These are phyloP conservation scores for Ectropis grisescens DNA, from an alignment of 1,140 invertebrate species.

Conservation along the genomic window DNA sequence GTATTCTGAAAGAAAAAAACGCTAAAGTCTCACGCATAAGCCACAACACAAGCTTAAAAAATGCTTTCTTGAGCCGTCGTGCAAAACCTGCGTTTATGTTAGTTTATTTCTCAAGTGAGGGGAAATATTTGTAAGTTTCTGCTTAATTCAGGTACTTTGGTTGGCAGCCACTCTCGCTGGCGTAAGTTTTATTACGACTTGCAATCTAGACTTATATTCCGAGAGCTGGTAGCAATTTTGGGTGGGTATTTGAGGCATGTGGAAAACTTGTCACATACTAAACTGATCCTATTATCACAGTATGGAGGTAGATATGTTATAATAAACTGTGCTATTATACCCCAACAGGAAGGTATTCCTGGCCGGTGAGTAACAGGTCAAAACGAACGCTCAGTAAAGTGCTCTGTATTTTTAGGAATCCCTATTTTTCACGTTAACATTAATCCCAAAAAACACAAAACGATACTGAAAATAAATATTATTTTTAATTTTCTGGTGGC, in stretches of 20 bases:
- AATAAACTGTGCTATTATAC: background rate
- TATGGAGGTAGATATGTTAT: background rate
- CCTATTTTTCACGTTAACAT: too few species aligned
- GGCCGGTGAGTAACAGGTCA: too few species aligned
- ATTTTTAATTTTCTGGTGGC: too few species aligned
- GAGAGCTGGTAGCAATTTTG: too few species aligned
- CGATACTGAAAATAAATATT: too few species aligned
- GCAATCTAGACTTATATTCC: background rate
- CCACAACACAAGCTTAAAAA: constrained; percentile 29
- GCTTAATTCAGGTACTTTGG: too few species aligned
- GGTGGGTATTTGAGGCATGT: too few species aligned
- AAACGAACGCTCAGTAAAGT: too few species aligned
- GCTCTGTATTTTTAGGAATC: too few species aligned
- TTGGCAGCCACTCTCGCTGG: too few species aligned
- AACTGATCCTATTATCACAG: background rate
- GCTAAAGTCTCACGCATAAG: constrained; percentile 4
- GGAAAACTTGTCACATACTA: background rate
- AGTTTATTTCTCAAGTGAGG: constrained; percentile 58
- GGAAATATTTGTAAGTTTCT: constrained; percentile 38
- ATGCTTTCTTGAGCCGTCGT: constrained; percentile 47
- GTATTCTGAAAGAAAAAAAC: background rate
- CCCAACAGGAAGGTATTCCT: background rate
- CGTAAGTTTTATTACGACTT: too few species aligned
- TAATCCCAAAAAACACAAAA: too few species aligned
- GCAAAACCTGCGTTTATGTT: constrained; percentile 56